Conservation (phyloP, 2,797 vertebrate genomes). For the Tragelaphus oryx region DNA sequence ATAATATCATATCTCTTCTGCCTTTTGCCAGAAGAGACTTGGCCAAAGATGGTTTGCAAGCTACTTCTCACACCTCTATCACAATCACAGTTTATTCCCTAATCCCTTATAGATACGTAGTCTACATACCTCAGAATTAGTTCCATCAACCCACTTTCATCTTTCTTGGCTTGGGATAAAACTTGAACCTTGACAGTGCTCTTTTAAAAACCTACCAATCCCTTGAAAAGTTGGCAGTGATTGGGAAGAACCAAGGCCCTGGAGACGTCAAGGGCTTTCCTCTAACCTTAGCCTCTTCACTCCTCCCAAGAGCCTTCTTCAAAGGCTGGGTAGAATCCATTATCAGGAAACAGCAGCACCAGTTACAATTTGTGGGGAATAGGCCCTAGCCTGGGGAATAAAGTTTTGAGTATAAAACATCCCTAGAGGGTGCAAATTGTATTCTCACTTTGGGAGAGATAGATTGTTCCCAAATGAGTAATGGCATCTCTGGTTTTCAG, state of each 20-base stretch:
- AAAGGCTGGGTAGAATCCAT: slow-evolving; percentile 5
- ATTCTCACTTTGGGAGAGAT: slow-evolving; percentile 56
- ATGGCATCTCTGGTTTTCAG: slow-evolving; percentile 64
- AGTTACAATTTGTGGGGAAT: slow-evolving; percentile 44
- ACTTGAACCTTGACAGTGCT: neutral
- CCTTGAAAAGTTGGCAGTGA: neutral
- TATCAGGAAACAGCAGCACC: slow-evolving; percentile 39
- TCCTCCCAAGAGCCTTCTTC: slow-evolving; percentile 11
- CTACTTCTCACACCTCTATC: neutral
- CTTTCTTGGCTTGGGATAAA: neutral
- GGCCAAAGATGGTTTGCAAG: neutral
- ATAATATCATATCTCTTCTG: neutral
- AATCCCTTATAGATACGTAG: neutral
- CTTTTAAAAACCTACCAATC: neutral
- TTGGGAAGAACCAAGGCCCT: neutral
- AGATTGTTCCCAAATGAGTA: slow-evolving; percentile 59
- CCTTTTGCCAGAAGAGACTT: neutral
- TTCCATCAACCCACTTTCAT: no score
- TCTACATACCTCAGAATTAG: neutral
- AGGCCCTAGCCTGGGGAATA: slow-evolving; percentile 42
- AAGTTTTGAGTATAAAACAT: slow-evolving; percentile 58
- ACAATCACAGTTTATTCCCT: neutral
- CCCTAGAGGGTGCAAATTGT: slow-evolving; percentile 48
- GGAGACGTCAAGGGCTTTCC: neutral
- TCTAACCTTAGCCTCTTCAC: slow-evolving; percentile 13